Percentiles rank a stretch among this genome's conserved stretches.
These are phyloP conservation scores for Oncorhynchus clarkii DNA, from an alignment of 2,113 vertebrate genomes.

Conservation along the genomic window DNA sequence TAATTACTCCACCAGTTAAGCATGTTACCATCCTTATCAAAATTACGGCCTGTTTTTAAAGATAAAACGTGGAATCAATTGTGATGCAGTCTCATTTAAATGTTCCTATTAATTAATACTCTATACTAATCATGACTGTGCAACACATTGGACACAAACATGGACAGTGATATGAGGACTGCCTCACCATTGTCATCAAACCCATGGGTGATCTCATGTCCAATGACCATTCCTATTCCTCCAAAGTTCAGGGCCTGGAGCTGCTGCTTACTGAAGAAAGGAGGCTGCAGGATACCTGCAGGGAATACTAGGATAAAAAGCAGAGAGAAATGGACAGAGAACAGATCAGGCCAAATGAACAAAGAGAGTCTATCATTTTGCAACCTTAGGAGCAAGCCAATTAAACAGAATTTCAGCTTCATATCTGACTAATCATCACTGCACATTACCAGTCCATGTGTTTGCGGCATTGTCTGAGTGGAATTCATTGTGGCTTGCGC, in stretches of 20 bases:
- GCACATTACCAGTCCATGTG: constrained; percentile 14
- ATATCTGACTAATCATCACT: background rate
- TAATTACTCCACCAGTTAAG: constrained; percentile 97
- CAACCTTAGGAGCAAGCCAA: background rate
- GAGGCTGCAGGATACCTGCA: constrained; percentile 94
- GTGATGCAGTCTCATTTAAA: background rate
- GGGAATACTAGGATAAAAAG: constrained; percentile 82
- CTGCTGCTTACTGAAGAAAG: constrained; percentile 94
- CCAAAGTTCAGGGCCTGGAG: constrained; percentile 93
- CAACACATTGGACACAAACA: background rate
- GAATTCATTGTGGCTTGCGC: background rate
- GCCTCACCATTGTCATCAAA: constrained; percentile 94
- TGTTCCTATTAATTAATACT: background rate
- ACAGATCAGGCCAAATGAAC: background rate
- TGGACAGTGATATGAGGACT: background rate
- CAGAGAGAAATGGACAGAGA: background rate
- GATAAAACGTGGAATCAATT: background rate
- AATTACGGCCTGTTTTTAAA: constrained; percentile 84
- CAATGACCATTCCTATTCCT: constrained; percentile 96
- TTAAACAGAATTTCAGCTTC: background rate
- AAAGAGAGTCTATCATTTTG: background rate
- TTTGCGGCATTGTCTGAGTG: constrained; percentile 16
- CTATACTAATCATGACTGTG: background rate
- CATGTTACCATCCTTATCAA: constrained; percentile 95
- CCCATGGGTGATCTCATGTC: constrained; percentile 94